phyloP scores from a whole-genome alignment of 2,113 vertebrate species.

The Holacanthus passer region DNA sequence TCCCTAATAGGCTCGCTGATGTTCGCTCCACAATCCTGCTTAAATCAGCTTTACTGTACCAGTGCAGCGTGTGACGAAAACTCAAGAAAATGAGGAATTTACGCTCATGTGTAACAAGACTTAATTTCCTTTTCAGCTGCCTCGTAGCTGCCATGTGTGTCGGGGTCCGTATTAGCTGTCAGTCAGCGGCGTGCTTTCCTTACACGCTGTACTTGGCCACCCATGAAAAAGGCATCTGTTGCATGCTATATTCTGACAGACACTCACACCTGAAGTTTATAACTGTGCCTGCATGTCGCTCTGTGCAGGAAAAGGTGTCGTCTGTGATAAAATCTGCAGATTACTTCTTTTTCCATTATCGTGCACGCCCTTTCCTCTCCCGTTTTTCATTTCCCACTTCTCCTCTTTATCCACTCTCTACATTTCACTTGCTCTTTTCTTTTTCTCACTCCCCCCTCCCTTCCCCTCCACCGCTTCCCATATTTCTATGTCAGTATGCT shows the following conservation, averaged over 20 bases:
- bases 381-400: constrained; percentile 67
- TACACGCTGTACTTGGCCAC: constrained; percentile 11
- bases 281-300: constrained; percentile 44
- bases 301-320: constrained; percentile 60
- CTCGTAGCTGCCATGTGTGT: constrained; percentile 33
- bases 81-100: background rate
- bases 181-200: constrained; percentile 28
- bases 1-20: constrained; percentile 62
- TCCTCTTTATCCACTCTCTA: constrained; percentile 53
- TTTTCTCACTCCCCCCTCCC: background rate
- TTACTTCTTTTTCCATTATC: constrained; percentile 68
- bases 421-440: constrained; percentile 37
- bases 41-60: constrained; percentile 29
- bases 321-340: constrained; percentile 69
- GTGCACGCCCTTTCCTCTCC: constrained; percentile 63
- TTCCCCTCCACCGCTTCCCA: constrained; percentile 34
- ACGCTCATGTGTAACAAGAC: background rate
- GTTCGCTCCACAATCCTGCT: constrained; percentile 1
- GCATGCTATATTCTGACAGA: constrained; percentile 8
- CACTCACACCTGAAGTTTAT: constrained; percentile 35
- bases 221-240: constrained; percentile 24
- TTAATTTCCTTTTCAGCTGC: constrained; percentile 18
- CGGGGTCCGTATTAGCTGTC: constrained; percentile 20
- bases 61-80: background rate
- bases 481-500: constrained; percentile 72